Evolutionary conservation across 2,113 vertebrate genomes (phyloP).

Genomic region (Malurus alboscapulatus): DNA sequence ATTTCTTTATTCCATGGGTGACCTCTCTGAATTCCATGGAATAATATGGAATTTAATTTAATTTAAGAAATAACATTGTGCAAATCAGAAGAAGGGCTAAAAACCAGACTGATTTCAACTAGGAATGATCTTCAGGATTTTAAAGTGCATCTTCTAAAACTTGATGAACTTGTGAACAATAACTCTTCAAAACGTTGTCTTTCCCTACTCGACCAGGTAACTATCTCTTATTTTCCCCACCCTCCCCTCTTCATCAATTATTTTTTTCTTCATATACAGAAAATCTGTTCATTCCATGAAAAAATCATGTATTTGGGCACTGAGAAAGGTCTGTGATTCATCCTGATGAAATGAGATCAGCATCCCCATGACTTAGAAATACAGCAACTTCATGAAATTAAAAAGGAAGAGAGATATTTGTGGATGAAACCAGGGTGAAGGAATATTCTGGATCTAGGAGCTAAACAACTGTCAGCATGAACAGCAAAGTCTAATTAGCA

Average conservation of each 20-base stretch:
- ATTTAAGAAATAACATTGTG: neutral
- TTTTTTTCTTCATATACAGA: neutral
- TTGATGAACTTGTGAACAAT: neutral
- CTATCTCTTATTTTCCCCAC: neutral
- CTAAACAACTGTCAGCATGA: neutral
- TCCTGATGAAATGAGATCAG: neutral
- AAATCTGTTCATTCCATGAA: neutral
- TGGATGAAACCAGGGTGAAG: neutral
- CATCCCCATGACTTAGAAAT: neutral
- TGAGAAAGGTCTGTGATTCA: neutral
- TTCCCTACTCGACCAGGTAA: neutral
- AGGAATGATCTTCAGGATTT: neutral
- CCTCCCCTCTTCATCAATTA: neutral
- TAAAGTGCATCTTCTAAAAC: neutral
- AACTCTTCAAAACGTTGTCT: neutral
- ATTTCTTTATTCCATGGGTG: neutral
- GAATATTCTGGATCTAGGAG: neutral
- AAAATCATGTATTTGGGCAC: neutral
- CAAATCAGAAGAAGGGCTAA: neutral
- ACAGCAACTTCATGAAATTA: neutral
- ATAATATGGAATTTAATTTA: neutral
- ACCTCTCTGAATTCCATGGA: neutral
- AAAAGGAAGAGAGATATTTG: neutral
- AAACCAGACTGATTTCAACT: neutral
- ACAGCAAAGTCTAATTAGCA: neutral